Evolutionary conservation across 2,888 invertebrate genomes (phyloP).

Genomic region (Drosophila multiciliata): DNA sequence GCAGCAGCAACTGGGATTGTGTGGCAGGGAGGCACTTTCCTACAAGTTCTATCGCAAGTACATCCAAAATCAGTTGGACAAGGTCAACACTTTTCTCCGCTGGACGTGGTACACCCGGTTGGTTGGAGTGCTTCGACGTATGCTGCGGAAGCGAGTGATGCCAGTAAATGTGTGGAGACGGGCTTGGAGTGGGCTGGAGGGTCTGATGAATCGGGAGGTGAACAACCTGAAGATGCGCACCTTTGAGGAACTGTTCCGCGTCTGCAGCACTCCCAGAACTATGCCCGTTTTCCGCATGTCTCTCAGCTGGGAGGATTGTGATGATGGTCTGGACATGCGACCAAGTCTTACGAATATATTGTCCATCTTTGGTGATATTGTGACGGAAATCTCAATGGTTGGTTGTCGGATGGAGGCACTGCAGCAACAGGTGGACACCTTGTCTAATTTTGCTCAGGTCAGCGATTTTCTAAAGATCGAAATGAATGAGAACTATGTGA

Average conservation of each 20-base stretch:
- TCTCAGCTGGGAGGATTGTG: constrained; percentile 68
- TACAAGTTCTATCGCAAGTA: constrained; percentile 75
- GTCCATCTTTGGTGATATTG: constrained; percentile 87
- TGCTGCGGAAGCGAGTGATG: constrained; percentile 79
- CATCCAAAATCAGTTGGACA: constrained; percentile 80
- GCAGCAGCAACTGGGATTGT: constrained; percentile 71
- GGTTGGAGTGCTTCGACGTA: constrained; percentile 79
- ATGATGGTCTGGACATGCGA: constrained; percentile 85
- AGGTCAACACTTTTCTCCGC: constrained; percentile 82
- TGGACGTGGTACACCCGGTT: constrained; percentile 85
- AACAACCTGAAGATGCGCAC: constrained; percentile 89
- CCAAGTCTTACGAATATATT: constrained; percentile 88
- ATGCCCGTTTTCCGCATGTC: constrained; percentile 88
- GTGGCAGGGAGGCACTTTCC: constrained; percentile 72
- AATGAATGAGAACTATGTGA: constrained; percentile 87
- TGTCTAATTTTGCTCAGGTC: constrained; percentile 37
- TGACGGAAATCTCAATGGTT: constrained; percentile 86
- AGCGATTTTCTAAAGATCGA: constrained; percentile 86
- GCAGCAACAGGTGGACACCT: constrained; percentile 84
- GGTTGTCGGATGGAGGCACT: constrained; percentile 88
- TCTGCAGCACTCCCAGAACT: constrained; percentile 86
- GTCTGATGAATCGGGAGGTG: constrained; percentile 87
- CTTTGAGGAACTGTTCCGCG: constrained; percentile 87
- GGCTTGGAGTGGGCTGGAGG: constrained; percentile 85
- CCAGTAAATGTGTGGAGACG: constrained; percentile 74